These are phyloP conservation scores for Synanceia verrucosa DNA, from an alignment of 2,797 vertebrate species.

Conservation along the genomic window DNA sequence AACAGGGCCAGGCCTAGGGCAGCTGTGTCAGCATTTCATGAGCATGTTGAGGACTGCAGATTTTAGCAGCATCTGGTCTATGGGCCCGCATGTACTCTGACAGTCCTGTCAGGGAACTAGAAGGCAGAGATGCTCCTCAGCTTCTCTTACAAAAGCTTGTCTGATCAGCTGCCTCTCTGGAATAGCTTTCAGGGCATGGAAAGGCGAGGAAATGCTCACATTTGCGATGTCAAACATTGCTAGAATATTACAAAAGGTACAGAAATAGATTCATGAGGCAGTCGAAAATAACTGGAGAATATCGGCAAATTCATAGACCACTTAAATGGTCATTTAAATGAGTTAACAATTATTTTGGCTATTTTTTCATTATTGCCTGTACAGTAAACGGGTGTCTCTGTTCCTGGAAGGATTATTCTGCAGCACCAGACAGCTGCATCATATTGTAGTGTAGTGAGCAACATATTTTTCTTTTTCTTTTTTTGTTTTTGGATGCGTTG, in stretches of 20 bases:
- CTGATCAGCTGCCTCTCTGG: conserved; percentile 65
- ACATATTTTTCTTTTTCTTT: conserved; percentile 45
- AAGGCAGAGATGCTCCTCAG: conserved; percentile 61
- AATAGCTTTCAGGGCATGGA: conserved; percentile 44
- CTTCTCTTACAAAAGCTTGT: conserved; percentile 59
- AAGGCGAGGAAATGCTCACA: conserved; percentile 29
- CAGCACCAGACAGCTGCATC: conserved; percentile 50
- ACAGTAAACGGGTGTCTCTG: conserved; percentile 19
- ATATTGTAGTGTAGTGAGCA: conserved; percentile 37
- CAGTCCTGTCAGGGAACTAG: conserved; percentile 68
- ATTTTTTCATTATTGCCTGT: neutral
- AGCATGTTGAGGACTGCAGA: conserved; percentile 58
- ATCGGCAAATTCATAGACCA: conserved; percentile 1
- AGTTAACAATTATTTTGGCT: conserved; percentile 10
- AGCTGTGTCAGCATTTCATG: conserved; percentile 82
- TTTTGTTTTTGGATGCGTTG: conserved; percentile 67
- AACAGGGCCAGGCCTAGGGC: conserved; percentile 80
- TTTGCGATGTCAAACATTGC: conserved; percentile 32
- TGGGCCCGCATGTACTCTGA: conserved; percentile 58
- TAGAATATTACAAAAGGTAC: conserved; percentile 27
- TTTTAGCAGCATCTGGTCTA: conserved; percentile 70
- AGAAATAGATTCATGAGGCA: conserved; percentile 42
- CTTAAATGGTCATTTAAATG: conserved; percentile 9
- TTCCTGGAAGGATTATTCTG: conserved; percentile 55
- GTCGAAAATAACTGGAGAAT: conserved; percentile 11